Conservation (phyloP, 2,113 vertebrate genomes). For the Xyrauchen texanus region DNA sequence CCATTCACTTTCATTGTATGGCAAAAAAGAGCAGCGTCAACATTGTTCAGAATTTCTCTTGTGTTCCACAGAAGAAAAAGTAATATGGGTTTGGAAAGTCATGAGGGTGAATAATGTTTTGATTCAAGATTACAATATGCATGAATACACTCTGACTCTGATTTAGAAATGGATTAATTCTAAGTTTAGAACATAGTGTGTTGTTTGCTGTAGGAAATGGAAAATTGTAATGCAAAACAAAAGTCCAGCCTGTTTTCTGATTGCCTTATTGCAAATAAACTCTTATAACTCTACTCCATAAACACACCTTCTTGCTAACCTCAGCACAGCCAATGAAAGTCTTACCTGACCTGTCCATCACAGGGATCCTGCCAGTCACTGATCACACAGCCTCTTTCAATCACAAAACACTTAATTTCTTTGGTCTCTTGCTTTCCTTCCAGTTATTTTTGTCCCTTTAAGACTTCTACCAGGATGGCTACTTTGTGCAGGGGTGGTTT, state of each 20-base stretch:
- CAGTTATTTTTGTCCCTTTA: not conserved
- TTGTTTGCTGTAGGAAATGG: not conserved
- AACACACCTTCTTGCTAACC: not conserved
- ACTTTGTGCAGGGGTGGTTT: not conserved
- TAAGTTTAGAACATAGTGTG: too few species aligned
- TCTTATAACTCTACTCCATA: too few species aligned
- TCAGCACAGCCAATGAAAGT: constrained; percentile 10
- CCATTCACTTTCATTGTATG: too few species aligned
- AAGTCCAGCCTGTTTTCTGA: constrained; percentile 27
- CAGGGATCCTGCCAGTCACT: constrained; percentile 28
- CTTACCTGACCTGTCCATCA: constrained; percentile 7
- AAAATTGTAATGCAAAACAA: not conserved
- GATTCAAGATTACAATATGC: too few species aligned
- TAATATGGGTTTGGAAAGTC: too few species aligned
- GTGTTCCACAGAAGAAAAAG: too few species aligned
- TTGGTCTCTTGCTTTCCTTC: constrained; percentile 30
- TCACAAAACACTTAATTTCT: not conserved
- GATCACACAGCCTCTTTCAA: constrained; percentile 14
- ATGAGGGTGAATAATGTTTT: too few species aligned
- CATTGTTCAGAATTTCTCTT: too few species aligned
- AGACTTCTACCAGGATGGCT: not conserved
- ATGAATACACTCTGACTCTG: too few species aligned
- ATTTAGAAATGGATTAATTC: too few species aligned
- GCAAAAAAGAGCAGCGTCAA: too few species aligned
- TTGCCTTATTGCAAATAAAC: constrained; percentile 7